A percentile compares a stretch with the other conserved stretches of the same genome.
phyloP scores from a whole-genome alignment of 2,113 vertebrate genomes.

The Mobula birostris region DNA sequence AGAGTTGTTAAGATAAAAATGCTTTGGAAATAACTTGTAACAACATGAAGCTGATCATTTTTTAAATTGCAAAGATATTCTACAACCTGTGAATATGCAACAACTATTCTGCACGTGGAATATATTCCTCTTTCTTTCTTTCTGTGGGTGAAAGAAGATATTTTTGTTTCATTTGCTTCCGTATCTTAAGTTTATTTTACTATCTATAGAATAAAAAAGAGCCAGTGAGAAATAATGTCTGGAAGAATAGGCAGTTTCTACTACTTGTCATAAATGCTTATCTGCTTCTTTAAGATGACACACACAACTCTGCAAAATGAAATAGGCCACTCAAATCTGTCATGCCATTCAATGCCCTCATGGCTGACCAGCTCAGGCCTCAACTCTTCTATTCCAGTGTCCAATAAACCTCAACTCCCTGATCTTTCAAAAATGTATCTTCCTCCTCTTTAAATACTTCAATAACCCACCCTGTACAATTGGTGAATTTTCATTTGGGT shows the following conservation, averaged over 20 bases:
- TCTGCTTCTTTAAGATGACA: not conserved
- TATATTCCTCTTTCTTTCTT: not conserved
- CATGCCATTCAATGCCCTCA: too few species aligned
- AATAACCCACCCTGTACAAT: too few species aligned
- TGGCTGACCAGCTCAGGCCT: too few species aligned
- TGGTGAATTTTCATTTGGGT: too few species aligned
- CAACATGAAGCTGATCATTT: not conserved
- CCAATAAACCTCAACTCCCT: too few species aligned
- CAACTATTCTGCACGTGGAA: not conserved
- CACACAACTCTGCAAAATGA: not conserved
- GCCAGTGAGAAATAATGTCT: not conserved
- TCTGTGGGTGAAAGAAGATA: not conserved
- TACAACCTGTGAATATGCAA: not conserved
- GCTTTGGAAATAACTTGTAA: not conserved
- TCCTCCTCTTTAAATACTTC: too few species aligned
- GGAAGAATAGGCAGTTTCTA: not conserved
- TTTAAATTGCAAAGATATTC: not conserved
- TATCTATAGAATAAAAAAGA: too few species aligned
- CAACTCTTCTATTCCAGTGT: too few species aligned
- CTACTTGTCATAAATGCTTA: not conserved
- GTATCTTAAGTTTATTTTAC: too few species aligned
- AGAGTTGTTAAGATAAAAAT: not conserved
- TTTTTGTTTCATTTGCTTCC: not conserved
- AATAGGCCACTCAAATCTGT: too few species aligned
- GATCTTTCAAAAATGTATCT: too few species aligned